Evolutionary conservation across 2,797 vertebrate species (phyloP), one percentile per base, ranked within the genome.

Genomic region (Pagetopsis macropterus): DNA sequence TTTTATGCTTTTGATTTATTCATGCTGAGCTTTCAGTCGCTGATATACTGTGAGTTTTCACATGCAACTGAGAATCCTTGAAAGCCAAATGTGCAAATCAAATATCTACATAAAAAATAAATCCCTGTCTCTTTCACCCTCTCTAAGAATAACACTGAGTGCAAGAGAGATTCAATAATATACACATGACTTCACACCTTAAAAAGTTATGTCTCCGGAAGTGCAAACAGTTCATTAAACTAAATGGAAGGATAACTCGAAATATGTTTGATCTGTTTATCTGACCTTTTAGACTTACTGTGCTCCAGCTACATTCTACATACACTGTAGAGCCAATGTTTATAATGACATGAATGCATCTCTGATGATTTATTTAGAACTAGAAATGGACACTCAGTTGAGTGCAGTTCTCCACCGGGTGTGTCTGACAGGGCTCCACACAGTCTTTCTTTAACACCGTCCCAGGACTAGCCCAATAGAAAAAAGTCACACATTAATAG

Each of bases 1-100:
- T 91, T 88, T 93, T 91, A 92, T 89, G 89, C 81, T 87, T 84
- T 58, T 93, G 79, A 92, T 64, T 94, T 93, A 93, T 94, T 93
- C 88, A 94, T 92, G 87, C 52, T 68, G 77, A 84, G 89, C 90
- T 91, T 89, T 91, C 86, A 85, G 84, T 72, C 3, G 19, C 81
- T 89, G 84, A 86, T 81, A 72, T 84, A 82, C 80, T 81, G 79
- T 61, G 61, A 70, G 68, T 83, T 87, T 87, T 78, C 82, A 84
- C 78, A 85, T 85, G 83, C 81, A 76, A 82, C 80, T 40, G 81
- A 91, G 71, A 64, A 85, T 83, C 79, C 75, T 84, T 89, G 80
- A 92, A 87, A 88, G 78, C 71, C 70, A 92, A 88, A 91, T 73
- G 84, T 87, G 79, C 77, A 92, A 88, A 90, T 91, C 82, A 87